Base-by-base conservation (phyloP, 1,140 invertebrate genomes). In the Vollenhovia emeryi region DNA sequence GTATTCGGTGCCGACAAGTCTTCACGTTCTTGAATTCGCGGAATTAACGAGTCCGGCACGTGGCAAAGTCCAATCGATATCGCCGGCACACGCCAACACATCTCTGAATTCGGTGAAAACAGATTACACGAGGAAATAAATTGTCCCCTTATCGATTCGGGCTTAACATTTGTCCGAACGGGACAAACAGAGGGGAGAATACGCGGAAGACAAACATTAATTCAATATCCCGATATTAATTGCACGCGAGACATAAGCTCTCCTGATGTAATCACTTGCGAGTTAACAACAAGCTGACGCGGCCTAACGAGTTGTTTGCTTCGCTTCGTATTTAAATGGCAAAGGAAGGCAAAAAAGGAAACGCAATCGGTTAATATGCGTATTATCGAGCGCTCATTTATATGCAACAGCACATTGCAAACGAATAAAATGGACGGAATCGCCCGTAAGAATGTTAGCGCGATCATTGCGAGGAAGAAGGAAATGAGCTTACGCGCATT, bases 41-140 rank as follows among this genome's bases (percentile, higher is more conserved):
- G 71, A 36, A 75, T 75, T 60, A 68, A 52, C 60, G 45, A 33
- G 40, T 7, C 24, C 11, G 43, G 45, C n/a, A 48, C 43, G 33
- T 21, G 30, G 30, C n/a, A 8, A 36, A 40, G 15, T 48, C 9
- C 30, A 13, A n/a, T 27, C 30, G 33, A 73, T 52, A 40, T 36
- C 33, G 21, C 6, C 18, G 59, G n/a, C n/a, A 64, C 33, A 15
- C 7, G 9, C 30, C 55, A 5, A 36, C 30, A 7, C 33, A 27
- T 36, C 30, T 24, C 21, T 18, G 30, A 50, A 66, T 52, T 36
- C n/a, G n/a, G 21, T 11, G 27, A 30, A 33, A 62, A 21, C 7
- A 55, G 21, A 76, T 76, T 76, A 45, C 15, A 30, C 43, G 75
- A 36, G 43, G 13, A 52, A 33, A 78, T 36, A 64, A 66, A 66